Evolutionary conservation across 2,888 invertebrate genomes (phyloP).

Genomic region (Hemaris fuciformis): DNA sequence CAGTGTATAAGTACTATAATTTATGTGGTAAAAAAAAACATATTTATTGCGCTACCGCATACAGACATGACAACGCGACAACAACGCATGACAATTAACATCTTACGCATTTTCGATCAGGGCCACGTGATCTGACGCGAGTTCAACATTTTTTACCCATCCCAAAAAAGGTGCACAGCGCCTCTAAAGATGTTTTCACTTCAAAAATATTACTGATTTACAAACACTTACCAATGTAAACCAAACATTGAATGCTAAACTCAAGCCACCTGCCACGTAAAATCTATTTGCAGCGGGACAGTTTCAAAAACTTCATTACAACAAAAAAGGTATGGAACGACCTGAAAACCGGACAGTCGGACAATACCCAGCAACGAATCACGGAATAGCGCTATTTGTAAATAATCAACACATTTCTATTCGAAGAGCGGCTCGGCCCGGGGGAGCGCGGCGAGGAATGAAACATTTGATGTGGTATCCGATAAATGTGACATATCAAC

Average conservation of each 20-base stretch:
- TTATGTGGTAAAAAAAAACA: no score
- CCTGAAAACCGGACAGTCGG: slow-evolving; percentile 23
- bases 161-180: no score
- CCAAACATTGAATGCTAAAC: background rate
- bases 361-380: slow-evolving; percentile 51
- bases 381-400: slow-evolving; percentile 55
- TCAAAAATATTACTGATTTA: no score
- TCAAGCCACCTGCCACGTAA: background rate
- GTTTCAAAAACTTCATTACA: slow-evolving; percentile 14
- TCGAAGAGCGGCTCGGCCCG: slow-evolving; percentile 38
- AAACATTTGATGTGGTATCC: slow-evolving; percentile 32
- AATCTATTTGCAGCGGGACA: background rate
- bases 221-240: background rate
- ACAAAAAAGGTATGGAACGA: slow-evolving; percentile 25
- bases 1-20: no score
- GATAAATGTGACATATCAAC: no score
- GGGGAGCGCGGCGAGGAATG: slow-evolving; percentile 29
- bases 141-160: no score
- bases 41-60: no score
- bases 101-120: no score
- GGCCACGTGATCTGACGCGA: no score
- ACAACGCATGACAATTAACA: no score
- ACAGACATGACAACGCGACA: no score
- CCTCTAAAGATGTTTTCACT: no score
- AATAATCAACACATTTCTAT: slow-evolving; percentile 65